Evolutionary conservation across 1,140 invertebrate species (phyloP).

Genomic region (Philotrypesis tridentata): DNA sequence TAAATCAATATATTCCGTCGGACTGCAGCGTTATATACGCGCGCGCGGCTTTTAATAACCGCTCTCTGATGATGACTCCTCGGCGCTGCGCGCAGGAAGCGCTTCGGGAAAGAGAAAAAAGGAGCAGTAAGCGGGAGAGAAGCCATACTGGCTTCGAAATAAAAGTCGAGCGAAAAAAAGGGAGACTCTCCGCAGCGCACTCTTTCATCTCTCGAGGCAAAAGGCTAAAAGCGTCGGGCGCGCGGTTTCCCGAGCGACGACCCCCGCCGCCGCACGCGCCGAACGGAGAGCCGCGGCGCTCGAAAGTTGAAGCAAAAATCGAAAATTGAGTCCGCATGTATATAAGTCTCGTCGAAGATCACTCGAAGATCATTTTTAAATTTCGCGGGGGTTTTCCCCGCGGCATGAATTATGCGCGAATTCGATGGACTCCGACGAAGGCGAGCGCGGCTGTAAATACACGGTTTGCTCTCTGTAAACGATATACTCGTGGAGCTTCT

Average conservation of each 20-base stretch:
- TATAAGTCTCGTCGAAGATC: neutral
- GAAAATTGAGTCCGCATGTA: no score
- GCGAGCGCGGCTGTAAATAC: no score
- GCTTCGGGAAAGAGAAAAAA: neutral
- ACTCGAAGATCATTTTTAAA: neutral
- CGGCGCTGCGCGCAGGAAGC: neutral
- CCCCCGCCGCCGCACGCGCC: neutral
- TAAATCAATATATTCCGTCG: neutral
- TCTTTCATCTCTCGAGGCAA: slow-evolving; percentile 20
- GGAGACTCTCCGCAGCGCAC: neutral
- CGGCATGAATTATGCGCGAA: no score
- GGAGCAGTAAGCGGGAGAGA: neutral
- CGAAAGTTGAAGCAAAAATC: no score
- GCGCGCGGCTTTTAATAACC: slow-evolving; percentile 2
- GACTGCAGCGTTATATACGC: no score
- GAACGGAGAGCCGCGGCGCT: slow-evolving; percentile 3
- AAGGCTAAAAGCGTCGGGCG: slow-evolving; percentile 10
- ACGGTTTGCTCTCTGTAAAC: no score
- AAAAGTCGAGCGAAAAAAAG: slow-evolving; percentile 1
- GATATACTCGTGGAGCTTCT: no score
- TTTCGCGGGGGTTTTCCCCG: neutral
- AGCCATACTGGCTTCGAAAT: neutral
- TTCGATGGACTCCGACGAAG: no score
- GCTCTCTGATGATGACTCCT: no score
- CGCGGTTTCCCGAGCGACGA: slow-evolving; percentile 16